phyloP scores from a whole-genome alignment of 2,797 vertebrate genomes.

The Gymnoscopelus braueri region DNA sequence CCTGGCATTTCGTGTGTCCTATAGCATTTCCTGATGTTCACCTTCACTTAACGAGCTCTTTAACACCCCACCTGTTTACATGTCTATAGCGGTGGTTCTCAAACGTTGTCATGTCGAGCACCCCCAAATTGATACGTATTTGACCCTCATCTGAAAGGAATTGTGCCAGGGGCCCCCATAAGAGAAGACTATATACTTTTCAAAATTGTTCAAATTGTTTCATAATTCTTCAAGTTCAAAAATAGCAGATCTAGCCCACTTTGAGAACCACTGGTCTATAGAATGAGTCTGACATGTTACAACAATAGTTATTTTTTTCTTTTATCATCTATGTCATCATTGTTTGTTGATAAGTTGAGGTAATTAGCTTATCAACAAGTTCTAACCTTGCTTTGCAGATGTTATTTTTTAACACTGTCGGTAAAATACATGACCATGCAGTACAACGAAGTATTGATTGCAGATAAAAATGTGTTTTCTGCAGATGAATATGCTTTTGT shows the following conservation, averaged over 20 bases:
- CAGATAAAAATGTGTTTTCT: not conserved
- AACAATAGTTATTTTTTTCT: slow-evolving; percentile 19
- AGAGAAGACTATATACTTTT: too few relatives aligned
- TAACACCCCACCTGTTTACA: slow-evolving; percentile 58
- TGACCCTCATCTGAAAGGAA: not conserved
- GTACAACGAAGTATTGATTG: not conserved
- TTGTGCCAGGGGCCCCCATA: too few relatives aligned
- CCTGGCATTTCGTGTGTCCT: slow-evolving; percentile 50
- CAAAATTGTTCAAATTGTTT: too few relatives aligned
- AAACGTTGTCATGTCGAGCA: too few relatives aligned
- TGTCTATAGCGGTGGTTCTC: slow-evolving; percentile 26
- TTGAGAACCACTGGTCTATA: not conserved
- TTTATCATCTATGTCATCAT: slow-evolving; percentile 7
- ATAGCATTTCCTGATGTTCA: slow-evolving; percentile 49
- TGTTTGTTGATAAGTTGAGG: slow-evolving; percentile 21
- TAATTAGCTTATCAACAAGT: slow-evolving; percentile 1
- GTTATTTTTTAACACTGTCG: not conserved
- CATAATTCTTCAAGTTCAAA: too few relatives aligned
- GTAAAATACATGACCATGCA: not conserved
- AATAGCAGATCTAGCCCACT: not conserved
- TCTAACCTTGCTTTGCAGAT: slow-evolving; percentile 19
- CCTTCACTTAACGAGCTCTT: slow-evolving; percentile 63
- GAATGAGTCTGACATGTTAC: slow-evolving; percentile 18
- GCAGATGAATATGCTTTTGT: not conserved
- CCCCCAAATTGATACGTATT: too few relatives aligned